A percentile compares a stretch with the other conserved stretches of the same genome.
phyloP scores from a whole-genome alignment of 1,140 invertebrate genomes.

The Pseudachorutes palmiensis region DNA sequence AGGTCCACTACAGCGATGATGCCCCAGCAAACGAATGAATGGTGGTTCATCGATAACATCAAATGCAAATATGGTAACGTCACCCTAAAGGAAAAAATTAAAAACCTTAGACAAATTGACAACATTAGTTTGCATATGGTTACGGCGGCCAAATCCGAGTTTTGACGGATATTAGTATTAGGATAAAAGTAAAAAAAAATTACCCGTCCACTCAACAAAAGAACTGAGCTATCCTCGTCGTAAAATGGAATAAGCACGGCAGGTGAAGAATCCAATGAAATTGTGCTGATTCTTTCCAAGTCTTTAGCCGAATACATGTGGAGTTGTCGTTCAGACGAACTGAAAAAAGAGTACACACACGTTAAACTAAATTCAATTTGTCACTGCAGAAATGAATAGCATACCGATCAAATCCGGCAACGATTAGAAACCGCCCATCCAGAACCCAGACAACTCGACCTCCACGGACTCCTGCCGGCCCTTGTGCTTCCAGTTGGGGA shows the following conservation, averaged over 20 bases:
- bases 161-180: neutral
- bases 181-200: slow-evolving; percentile 30
- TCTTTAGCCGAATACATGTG: slow-evolving; percentile 63
- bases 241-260: slow-evolving; percentile 83
- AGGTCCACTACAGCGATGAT: slow-evolving; percentile 68
- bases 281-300: slow-evolving; percentile 52
- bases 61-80: slow-evolving; percentile 82
- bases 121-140: too few relatives aligned
- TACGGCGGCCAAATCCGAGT: too few relatives aligned
- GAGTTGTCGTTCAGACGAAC: slow-evolving; percentile 78
- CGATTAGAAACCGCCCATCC: slow-evolving; percentile 70
- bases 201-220: slow-evolving; percentile 86
- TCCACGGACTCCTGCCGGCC: slow-evolving; percentile 73
- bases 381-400: slow-evolving; percentile 34
- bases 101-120: neutral
- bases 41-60: slow-evolving; percentile 81
- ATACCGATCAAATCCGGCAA: slow-evolving; percentile 84
- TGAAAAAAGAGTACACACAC: slow-evolving; percentile 40
- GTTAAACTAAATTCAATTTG: neutral
- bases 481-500: slow-evolving; percentile 67
- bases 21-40: slow-evolving; percentile 76
- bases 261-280: slow-evolving; percentile 78
- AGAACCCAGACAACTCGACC: slow-evolving; percentile 80
- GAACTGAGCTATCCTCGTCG: slow-evolving; percentile 82
- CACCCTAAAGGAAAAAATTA: slow-evolving; percentile 55